These are phyloP conservation scores for Drosophila bocqueti DNA, from an alignment of 1,140 invertebrate genomes.

Conservation along the genomic window DNA sequence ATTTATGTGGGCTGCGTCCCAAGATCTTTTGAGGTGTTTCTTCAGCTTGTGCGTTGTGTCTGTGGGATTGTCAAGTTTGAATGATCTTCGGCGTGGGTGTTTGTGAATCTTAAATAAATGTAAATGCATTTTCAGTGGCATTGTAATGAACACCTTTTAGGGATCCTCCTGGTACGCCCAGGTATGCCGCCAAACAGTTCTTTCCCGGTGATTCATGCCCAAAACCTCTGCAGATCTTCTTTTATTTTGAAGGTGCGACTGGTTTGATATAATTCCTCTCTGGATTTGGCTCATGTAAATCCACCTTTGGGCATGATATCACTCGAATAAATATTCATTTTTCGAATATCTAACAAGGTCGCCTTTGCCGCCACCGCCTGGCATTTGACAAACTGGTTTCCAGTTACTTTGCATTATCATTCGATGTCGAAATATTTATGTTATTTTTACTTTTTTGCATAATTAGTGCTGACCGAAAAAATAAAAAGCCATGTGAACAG, in stretches of 20 bases:
- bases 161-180: conserved; percentile 55
- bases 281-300: conserved; percentile 39
- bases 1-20: conserved; percentile 35
- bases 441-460: conserved; percentile 25
- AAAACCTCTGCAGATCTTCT: conserved; percentile 18
- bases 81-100: conserved; percentile 55
- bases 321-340: conserved; percentile 53
- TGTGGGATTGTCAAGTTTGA: conserved; percentile 46
- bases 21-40: conserved; percentile 38
- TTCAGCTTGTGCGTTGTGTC: not conserved
- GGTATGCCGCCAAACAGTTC: conserved; percentile 34
- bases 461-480: conserved; percentile 12
- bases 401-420: conserved; percentile 46
- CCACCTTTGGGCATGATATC: conserved; percentile 53
- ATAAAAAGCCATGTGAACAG: not conserved
- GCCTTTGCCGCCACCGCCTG: conserved; percentile 13
- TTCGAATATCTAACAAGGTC: conserved; percentile 62
- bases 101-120: conserved; percentile 40
- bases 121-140: conserved; percentile 16
- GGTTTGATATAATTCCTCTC: conserved; percentile 21
- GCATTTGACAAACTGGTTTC: conserved; percentile 53
- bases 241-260: conserved; percentile 39
- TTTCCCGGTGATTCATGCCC: conserved; percentile 32
- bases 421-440: conserved; percentile 41
- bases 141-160: conserved; percentile 66